A percentile compares a stretch with the other conserved stretches of the same genome.
These are phyloP conservation scores for Periophthalmus modestus DNA, from an alignment of 2,113 vertebrate genomes.

Conservation along the genomic window DNA sequence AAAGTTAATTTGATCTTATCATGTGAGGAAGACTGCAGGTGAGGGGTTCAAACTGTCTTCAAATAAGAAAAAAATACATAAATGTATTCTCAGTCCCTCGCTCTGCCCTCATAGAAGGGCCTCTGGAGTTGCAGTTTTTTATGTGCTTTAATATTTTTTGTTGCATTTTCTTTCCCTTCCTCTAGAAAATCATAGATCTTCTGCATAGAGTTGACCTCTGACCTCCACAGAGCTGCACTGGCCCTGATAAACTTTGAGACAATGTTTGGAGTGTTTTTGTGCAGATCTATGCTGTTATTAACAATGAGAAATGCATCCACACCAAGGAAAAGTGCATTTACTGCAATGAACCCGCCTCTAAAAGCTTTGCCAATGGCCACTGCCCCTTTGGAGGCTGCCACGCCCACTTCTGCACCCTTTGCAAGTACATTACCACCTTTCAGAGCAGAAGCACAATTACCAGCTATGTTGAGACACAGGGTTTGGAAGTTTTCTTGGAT, in stretches of 20 bases:
- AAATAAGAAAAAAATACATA: too few relatives aligned
- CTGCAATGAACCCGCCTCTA: background rate
- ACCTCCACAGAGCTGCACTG: conserved; percentile 40
- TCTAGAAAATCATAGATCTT: conserved; percentile 16
- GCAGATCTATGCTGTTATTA: conserved; percentile 47
- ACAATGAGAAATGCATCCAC: conserved; percentile 55
- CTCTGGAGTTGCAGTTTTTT: background rate
- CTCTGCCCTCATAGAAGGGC: background rate
- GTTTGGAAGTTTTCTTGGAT: background rate
- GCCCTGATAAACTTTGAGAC: conserved; percentile 46
- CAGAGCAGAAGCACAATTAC: background rate
- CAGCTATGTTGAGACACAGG: background rate
- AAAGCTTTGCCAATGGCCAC: conserved; percentile 15
- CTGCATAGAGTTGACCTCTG: conserved; percentile 44
- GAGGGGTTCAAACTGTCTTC: too few relatives aligned
- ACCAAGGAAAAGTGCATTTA: conserved; percentile 48
- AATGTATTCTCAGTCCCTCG: background rate
- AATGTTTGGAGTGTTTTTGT: conserved; percentile 26
- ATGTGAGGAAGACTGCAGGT: too few relatives aligned
- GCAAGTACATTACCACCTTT: background rate
- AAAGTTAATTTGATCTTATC: too few relatives aligned
- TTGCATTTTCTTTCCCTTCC: background rate
- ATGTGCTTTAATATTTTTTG: too few relatives aligned
- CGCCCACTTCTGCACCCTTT: conserved; percentile 36
- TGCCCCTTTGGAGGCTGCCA: conserved; percentile 35